These are phyloP conservation scores for Platycheirus rosarum DNA, from an alignment of 2,888 invertebrate species.

Conservation along the genomic window DNA sequence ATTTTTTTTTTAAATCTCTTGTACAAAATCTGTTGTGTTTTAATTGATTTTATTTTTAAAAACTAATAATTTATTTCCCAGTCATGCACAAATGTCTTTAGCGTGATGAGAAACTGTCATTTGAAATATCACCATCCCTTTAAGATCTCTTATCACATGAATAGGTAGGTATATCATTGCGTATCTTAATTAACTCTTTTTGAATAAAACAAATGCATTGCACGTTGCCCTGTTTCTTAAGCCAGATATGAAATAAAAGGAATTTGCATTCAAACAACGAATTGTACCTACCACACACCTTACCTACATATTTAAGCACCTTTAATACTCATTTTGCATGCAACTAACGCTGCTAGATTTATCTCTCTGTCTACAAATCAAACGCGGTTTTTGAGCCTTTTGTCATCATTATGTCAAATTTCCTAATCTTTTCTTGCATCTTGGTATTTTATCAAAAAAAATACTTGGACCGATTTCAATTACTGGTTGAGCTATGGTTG, in stretches of 20 bases:
- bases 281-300: neutral
- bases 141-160: no score
- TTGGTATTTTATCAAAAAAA: neutral
- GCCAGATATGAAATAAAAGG: slow-evolving; percentile 4
- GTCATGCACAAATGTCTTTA: no score
- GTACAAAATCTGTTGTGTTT: no score
- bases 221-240: no score
- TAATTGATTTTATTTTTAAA: no score
- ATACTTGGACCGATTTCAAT: neutral
- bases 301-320: neutral
- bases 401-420: slow-evolving; percentile 28
- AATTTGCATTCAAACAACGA: slow-evolving; percentile 9
- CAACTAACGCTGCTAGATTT: neutral
- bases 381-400: neutral
- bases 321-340: slow-evolving; percentile 12
- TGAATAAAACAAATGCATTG: no score
- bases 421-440: neutral
- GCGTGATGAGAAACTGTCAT: no score
- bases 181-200: no score
- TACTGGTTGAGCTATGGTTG: neutral
- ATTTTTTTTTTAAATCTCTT: no score
- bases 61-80: no score
- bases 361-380: neutral
- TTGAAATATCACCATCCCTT: no score
- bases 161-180: no score